Conservation (phyloP, 2,797 vertebrate species). For the Sebastes aleutianus region DNA sequence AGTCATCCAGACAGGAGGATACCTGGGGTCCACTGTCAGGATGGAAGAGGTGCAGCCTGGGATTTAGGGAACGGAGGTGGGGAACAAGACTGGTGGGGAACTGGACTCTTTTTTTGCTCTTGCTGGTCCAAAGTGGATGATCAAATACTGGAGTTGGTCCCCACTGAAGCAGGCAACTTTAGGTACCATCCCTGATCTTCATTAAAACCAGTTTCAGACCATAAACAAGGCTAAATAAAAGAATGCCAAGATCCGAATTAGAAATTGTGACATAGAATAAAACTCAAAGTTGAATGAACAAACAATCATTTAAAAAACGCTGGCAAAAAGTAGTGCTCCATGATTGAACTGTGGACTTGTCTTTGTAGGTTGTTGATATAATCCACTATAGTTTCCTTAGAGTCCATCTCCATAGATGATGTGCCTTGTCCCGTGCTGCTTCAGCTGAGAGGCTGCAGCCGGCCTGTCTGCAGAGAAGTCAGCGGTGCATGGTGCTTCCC, state of each 20-base stretch:
- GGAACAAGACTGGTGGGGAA: not conserved
- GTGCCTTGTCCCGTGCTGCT: not conserved
- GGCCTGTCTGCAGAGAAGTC: constrained; percentile 43
- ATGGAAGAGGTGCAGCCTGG: constrained; percentile 13
- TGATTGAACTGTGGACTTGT: not conserved
- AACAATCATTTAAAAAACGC: not conserved
- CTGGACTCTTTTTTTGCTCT: not conserved
- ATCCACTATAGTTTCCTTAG: not conserved
- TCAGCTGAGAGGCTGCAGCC: constrained; percentile 10
- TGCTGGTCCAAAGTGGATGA: constrained; percentile 2
- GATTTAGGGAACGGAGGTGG: not conserved
- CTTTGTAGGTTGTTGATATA: not conserved
- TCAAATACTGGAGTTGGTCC: not conserved
- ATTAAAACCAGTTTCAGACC: not conserved
- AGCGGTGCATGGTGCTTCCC: constrained; percentile 66
- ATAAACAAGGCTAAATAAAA: not conserved
- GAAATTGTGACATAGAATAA: not conserved
- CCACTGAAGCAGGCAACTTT: not conserved
- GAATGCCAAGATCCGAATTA: not conserved
- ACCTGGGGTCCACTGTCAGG: constrained; percentile 13
- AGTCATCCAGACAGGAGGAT: constrained; percentile 79
- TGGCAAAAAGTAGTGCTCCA: not conserved
- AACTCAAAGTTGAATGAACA: not conserved
- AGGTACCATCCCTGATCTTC: not conserved
- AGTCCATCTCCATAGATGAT: not conserved